These are phyloP conservation scores for Alectoris magna DNA, from an alignment of 2,797 vertebrate species.

Conservation along the genomic window DNA sequence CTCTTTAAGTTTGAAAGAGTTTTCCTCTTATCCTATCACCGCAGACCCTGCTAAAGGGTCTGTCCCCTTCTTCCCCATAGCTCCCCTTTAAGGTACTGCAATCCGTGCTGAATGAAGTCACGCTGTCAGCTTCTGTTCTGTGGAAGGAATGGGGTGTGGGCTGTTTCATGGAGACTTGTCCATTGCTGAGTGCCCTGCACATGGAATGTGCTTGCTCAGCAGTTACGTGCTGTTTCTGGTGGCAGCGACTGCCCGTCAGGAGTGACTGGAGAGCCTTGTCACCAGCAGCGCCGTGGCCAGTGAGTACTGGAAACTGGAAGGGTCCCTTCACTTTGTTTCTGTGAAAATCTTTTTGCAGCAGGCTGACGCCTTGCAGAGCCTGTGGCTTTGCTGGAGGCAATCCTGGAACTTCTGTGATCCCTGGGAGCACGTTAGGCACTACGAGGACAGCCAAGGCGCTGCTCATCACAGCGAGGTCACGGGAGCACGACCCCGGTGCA, in stretches of 20 bases:
- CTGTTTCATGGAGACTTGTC: not conserved
- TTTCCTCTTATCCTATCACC: too few relatives aligned
- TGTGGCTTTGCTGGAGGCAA: not conserved
- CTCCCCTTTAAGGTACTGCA: too few relatives aligned
- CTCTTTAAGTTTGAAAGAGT: too few relatives aligned
- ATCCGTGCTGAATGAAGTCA: not conserved
- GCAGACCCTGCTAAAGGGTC: too few relatives aligned
- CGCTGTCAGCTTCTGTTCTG: not conserved
- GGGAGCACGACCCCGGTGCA: not conserved
- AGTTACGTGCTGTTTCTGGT: too few relatives aligned
- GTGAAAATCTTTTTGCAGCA: accelerated
- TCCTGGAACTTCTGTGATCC: not conserved
- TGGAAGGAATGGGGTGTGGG: not conserved
- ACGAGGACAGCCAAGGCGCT: not conserved
- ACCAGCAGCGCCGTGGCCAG: not conserved
- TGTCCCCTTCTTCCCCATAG: too few relatives aligned
- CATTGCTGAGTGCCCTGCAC: too few relatives aligned
- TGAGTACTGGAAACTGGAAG: not conserved
- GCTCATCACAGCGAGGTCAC: not conserved
- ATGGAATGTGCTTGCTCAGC: too few relatives aligned
- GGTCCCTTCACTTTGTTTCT: not conserved
- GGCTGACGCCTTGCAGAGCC: not conserved
- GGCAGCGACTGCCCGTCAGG: not conserved
- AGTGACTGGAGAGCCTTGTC: too few relatives aligned
- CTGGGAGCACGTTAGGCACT: accelerated